Evolutionary conservation across 2,113 vertebrate species (phyloP).

Genomic region (Sebastes fasciatus): DNA sequence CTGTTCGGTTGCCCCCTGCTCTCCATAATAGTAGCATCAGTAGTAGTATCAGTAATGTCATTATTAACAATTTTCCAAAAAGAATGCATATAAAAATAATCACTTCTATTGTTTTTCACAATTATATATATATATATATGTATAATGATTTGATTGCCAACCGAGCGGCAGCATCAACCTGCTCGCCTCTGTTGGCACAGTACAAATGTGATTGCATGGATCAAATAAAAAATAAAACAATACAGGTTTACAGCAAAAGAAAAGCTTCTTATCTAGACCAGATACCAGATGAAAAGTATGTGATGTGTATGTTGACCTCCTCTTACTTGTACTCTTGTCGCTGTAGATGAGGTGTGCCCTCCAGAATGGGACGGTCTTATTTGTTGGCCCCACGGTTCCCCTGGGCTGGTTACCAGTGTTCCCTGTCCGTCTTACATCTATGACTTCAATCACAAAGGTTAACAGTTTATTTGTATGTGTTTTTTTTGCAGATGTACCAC

Average conservation of each 20-base stretch:
- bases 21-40: neutral
- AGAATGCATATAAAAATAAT: neutral
- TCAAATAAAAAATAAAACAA: neutral
- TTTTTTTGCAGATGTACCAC: neutral
- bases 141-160: neutral
- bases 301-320: neutral
- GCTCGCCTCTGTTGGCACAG: too few species aligned
- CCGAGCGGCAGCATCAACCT: neutral
- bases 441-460: slow-evolving; percentile 94
- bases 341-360: slow-evolving; percentile 85
- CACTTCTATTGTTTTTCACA: neutral
- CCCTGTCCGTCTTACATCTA: slow-evolving; percentile 90
- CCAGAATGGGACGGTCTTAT: slow-evolving; percentile 92
- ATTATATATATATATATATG: neutral
- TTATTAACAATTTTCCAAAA: neutral
- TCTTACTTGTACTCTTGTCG: slow-evolving; percentile 10
- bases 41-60: neutral
- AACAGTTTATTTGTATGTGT: neutral
- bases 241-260: neutral
- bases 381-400: slow-evolving; percentile 89
- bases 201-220: neutral
- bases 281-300: neutral
- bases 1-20: neutral
- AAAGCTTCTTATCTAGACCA: neutral
- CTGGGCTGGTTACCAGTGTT: slow-evolving; percentile 84